Percentiles rank a stretch among this genome's conserved stretches.
Evolutionary conservation across 2,113 vertebrate genomes (phyloP).

Genomic region (Hipposideros armiger): DNA sequence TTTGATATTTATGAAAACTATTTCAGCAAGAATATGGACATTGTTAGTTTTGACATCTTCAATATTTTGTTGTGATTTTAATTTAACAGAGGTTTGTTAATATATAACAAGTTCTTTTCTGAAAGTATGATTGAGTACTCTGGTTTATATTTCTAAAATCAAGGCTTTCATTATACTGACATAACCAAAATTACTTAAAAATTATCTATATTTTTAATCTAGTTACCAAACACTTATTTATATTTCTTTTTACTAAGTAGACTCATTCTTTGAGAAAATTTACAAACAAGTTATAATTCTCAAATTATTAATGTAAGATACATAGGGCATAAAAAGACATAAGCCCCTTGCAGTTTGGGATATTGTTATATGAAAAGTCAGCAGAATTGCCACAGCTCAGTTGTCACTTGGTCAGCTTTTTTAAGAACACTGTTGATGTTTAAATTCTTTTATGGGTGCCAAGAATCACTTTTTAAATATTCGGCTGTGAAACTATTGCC

Average conservation of each 20-base stretch:
- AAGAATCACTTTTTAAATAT: slow-evolving; percentile 55
- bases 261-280: background rate
- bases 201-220: background rate
- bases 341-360: background rate
- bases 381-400: background rate
- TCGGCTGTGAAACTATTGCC: slow-evolving; percentile 34
- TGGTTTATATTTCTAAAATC: slow-evolving; percentile 36
- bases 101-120: background rate
- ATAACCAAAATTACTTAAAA: slow-evolving; percentile 36
- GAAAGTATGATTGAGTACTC: background rate
- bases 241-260: background rate
- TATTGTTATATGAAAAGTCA: background rate
- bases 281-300: slow-evolving; percentile 11
- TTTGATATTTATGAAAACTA: slow-evolving; percentile 39
- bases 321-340: background rate
- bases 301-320: background rate
- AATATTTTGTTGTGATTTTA: slow-evolving; percentile 19
- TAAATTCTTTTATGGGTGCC: background rate
- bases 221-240: background rate
- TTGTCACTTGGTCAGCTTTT: slow-evolving; percentile 44
- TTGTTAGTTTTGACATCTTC: background rate
- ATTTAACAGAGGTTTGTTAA: background rate
- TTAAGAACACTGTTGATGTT: slow-evolving; percentile 36
- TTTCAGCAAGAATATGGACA: background rate
- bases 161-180: background rate